These are phyloP conservation scores for Tragelaphus buxtoni DNA, from an alignment of 2,113 vertebrate species.

Conservation along the genomic window DNA sequence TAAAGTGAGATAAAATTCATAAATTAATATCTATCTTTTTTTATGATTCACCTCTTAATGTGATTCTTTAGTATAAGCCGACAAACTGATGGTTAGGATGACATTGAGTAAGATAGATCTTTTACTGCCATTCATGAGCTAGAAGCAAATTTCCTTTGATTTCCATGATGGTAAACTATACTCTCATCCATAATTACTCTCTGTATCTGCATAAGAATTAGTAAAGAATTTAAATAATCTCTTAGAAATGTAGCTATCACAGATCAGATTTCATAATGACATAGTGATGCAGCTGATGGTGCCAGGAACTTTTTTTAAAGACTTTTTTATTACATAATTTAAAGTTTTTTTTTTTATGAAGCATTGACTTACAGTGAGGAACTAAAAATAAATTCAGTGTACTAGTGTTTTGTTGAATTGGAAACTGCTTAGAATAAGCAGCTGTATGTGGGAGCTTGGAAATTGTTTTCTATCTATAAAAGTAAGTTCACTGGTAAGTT, in stretches of 20 bases:
- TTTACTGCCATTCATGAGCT: background rate
- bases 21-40: background rate
- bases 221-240: background rate
- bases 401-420: background rate
- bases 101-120: background rate
- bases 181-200: background rate
- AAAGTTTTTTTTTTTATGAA: background rate
- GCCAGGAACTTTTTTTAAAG: background rate
- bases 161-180: background rate
- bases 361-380: background rate
- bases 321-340: background rate
- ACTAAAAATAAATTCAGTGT: background rate
- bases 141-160: background rate
- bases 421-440: background rate
- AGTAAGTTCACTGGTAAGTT: background rate
- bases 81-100: background rate
- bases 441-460: background rate
- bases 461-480: background rate
- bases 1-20: slow-evolving; percentile 7
- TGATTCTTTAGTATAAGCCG: background rate
- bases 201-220: background rate
- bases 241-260: background rate
- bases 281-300: background rate
- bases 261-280: background rate
- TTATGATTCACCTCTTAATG: background rate